Evolutionary conservation across 2,888 invertebrate genomes (phyloP).

Genomic region (Rhimphoctona megacephalus): DNA sequence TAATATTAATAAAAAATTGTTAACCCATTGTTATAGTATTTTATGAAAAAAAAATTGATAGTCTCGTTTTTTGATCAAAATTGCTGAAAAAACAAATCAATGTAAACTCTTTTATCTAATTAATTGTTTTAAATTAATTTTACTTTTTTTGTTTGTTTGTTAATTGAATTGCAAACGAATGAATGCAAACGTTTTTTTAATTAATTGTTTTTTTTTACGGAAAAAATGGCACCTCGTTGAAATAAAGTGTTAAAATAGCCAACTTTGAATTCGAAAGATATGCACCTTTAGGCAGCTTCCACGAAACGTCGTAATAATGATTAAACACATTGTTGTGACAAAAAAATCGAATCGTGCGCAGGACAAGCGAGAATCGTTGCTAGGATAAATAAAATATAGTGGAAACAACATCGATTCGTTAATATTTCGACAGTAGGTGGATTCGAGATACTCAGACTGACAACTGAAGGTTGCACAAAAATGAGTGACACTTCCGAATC

Average conservation of each 20-base stretch:
- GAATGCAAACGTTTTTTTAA: too few relatives aligned
- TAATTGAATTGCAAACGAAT: too few relatives aligned
- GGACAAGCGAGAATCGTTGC: constrained; percentile 43
- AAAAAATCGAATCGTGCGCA: constrained; percentile 3
- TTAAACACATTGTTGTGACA: not conserved
- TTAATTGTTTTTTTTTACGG: too few relatives aligned
- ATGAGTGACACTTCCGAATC: constrained; percentile 71
- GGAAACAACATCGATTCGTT: not conserved
- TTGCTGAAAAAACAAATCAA: too few relatives aligned
- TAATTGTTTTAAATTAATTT: too few relatives aligned
- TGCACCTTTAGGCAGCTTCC: not conserved
- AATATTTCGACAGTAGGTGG: constrained; percentile 17
- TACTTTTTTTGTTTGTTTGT: too few relatives aligned
- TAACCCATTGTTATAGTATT: too few relatives aligned
- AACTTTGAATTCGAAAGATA: not conserved
- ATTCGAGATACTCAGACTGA: constrained; percentile 8
- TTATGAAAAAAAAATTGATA: too few relatives aligned
- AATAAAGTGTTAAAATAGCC: not conserved
- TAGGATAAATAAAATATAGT: not conserved
- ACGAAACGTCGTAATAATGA: not conserved
- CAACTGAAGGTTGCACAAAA: constrained; percentile 62
- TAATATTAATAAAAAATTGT: too few relatives aligned
- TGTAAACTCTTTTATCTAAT: too few relatives aligned
- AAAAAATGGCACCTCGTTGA: not conserved
- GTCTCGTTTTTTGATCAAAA: too few relatives aligned